Evolutionary conservation across 2,888 invertebrate genomes (phyloP).

Genomic region (Campoplex capitator): DNA sequence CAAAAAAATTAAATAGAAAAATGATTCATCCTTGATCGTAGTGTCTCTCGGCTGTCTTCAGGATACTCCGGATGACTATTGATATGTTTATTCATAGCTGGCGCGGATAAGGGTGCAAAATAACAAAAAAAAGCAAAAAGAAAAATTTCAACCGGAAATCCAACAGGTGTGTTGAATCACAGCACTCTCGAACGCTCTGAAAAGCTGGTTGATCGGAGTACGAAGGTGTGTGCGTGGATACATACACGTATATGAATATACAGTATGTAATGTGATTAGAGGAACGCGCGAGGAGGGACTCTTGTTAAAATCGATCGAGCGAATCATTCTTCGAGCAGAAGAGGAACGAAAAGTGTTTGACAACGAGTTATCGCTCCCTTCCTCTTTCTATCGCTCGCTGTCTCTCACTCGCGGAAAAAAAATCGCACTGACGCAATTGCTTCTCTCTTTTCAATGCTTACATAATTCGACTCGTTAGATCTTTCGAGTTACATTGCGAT

Average conservation of each 20-base stretch:
- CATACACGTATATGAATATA: background rate
- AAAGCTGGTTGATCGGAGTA: conserved; percentile 46
- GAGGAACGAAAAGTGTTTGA: conserved; percentile 39
- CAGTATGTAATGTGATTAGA: conserved; percentile 18
- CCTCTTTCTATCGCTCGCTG: conserved; percentile 1
- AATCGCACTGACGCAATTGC: conserved; percentile 53
- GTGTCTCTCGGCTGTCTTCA: background rate
- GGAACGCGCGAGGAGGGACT: conserved; percentile 29
- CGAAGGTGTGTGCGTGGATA: background rate
- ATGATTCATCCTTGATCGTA: background rate
- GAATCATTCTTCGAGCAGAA: conserved; percentile 35
- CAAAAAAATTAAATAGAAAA: too few relatives aligned
- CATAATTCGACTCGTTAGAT: conserved; percentile 58
- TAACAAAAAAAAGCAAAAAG: background rate
- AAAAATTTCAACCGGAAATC: conserved; percentile 32
- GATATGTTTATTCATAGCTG: background rate
- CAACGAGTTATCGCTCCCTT: background rate
- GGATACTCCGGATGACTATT: conserved; percentile 2
- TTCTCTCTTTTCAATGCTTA: conserved; percentile 56
- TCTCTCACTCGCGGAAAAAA: conserved; percentile 12
- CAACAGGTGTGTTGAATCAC: conserved; percentile 48
- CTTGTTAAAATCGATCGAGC: conserved; percentile 58
- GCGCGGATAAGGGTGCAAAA: background rate
- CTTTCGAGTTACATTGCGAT: conserved; percentile 30
- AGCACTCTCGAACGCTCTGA: conserved; percentile 37